phyloP scores from a whole-genome alignment of 2,797 vertebrate species.

The Gymnopithys bicolor region DNA sequence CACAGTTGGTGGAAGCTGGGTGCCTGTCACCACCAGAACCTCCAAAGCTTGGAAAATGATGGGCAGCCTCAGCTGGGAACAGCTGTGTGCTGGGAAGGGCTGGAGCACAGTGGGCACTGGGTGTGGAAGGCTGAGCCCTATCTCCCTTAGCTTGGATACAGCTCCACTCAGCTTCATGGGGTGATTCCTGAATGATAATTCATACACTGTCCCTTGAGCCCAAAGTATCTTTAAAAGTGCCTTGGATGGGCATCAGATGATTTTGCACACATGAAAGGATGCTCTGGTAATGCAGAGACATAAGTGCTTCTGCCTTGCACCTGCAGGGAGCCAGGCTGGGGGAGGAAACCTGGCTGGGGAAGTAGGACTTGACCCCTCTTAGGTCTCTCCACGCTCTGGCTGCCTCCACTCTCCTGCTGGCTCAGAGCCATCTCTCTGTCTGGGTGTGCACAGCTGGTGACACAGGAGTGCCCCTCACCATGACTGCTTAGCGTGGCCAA shows the following conservation, averaged over 20 bases:
- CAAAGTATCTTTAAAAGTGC: neutral
- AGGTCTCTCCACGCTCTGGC: neutral
- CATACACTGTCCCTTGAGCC: fast-evolving
- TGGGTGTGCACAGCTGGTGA: neutral
- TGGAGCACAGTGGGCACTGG: fast-evolving
- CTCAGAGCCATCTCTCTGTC: neutral
- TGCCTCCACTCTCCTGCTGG: neutral
- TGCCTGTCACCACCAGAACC: neutral
- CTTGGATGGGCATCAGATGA: fast-evolving
- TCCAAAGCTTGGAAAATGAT: neutral
- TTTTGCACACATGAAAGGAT: neutral
- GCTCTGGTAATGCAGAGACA: neutral
- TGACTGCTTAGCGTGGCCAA: fast-evolving
- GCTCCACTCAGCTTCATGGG: neutral
- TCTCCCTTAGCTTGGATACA: neutral
- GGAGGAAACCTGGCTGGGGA: neutral
- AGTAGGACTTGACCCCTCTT: neutral
- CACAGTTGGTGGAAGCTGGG: neutral
- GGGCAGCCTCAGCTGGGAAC: neutral
- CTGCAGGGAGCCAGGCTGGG: neutral
- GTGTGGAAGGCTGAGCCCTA: neutral
- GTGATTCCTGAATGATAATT: neutral
- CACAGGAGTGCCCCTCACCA: fast-evolving
- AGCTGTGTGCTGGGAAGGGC: fast-evolving
- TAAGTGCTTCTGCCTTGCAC: neutral